These are phyloP conservation scores for Herpailurus yagouaroundi DNA, from an alignment of 2,113 vertebrate genomes.

Conservation along the genomic window DNA sequence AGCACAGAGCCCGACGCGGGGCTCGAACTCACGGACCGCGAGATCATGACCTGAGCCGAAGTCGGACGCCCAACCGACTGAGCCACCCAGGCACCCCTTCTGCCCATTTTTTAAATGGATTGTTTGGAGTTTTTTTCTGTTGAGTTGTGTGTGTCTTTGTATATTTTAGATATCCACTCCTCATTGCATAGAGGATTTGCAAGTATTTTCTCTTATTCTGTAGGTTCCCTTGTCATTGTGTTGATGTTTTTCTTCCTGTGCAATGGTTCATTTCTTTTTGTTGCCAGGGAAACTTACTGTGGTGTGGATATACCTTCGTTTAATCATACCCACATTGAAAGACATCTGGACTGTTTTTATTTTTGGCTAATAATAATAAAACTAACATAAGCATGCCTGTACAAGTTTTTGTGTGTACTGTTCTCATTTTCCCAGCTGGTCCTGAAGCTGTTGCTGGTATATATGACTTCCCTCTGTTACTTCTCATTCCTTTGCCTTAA, in stretches of 20 bases:
- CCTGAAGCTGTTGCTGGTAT: background rate
- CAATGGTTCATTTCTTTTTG: background rate
- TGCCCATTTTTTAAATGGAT: background rate
- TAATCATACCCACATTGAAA: background rate
- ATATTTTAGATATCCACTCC: background rate
- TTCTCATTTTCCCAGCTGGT: background rate
- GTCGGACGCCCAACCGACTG: too few species aligned
- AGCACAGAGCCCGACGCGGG: too few species aligned
- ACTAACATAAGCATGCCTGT: background rate
- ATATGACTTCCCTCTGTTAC: conserved; percentile 34
- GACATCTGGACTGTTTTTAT: background rate
- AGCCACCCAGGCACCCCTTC: background rate
- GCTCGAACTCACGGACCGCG: too few species aligned
- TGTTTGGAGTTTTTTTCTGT: background rate
- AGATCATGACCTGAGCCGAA: too few species aligned
- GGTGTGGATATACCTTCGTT: background rate
- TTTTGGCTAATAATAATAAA: background rate
- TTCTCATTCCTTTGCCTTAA: conserved; percentile 12
- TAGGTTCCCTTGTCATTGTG: background rate
- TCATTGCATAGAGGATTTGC: background rate
- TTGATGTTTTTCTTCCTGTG: background rate
- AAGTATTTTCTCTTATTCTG: background rate
- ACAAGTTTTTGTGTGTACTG: background rate
- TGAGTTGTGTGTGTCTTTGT: background rate
- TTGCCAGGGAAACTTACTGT: background rate